Evolutionary conservation across 2,888 invertebrate genomes (phyloP), one percentile per base, ranked within the genome.

Genomic region (Automeris io): DNA sequence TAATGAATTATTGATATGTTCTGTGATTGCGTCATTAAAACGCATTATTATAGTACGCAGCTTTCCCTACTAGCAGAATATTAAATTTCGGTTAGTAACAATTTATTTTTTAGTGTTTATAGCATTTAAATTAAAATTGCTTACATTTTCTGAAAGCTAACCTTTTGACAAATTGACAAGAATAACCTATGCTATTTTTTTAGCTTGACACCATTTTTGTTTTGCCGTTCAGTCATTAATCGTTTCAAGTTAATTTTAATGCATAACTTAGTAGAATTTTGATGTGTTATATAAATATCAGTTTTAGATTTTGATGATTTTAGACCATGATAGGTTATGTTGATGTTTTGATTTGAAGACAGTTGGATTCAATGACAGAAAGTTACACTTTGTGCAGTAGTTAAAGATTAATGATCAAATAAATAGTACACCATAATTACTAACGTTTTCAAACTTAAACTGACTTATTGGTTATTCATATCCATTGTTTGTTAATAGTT

Each of bases 1-100:
- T 66, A 66, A 65, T 64, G 60, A 72, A 70, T 67, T 72, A 70
- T 70, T 61, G 74, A 61, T 74, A 73, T 59, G 61, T 79, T 70
- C 57, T 69, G 54, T 74, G 85, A 87, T 86, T 86, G 86, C 85
- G 86, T 86, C 85, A 86, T 76, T 74, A 75, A 77, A 79, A 73
- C 64, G 67, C 71, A 70, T 70, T 72, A 65, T 54, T 73, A 67
- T 60, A 63, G 19, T 29, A 13, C 32, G 19, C 24, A 21, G 12
- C 16, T 26, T 25, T 32, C 22, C 13, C 25, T 19, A 33, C 19
- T 21, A 18, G 13, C 9, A 12, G 9, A 9, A 22, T 22, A 16
- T 9, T 31, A 8, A 7, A 16, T 16, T 18, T 24, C 18, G 35
- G 7, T 6, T 18, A 39, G 18, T 12, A 25, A 21, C 21, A 23